Base-by-base conservation (phyloP, 2,797 vertebrate genomes). In the Craterocephalus amniculus region DNA sequence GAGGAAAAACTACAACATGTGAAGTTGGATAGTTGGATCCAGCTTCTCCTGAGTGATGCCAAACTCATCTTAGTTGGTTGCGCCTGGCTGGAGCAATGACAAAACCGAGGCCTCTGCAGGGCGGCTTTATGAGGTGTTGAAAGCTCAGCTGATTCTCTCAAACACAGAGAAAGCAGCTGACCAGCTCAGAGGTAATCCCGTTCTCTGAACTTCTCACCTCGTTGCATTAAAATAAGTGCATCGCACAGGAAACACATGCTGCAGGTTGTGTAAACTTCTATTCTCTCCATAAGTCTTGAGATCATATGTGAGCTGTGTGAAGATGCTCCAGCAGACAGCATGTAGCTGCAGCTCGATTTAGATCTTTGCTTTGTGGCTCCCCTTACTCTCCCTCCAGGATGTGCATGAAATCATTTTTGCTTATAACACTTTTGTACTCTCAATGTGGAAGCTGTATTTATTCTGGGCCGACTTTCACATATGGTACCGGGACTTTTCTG, bases 191-290 rank as follows among this genome's bases (percentile, higher is more conserved):
- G 51, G 29, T 91, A 89, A 89, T 88, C 85, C 79, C 63, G 38
- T 84, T 48, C n/a, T 67, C 74, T 84, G 79, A 88, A 78, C 76
- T 58, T 59, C 73, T 72, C 76, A 81, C 67, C 78, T 81, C 63
- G 71, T 72, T 79, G 74, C 80, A 75, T 78, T 79, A 62, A 79
- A 70, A 69, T 78, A 56, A 88, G 72, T 68, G 72, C 54, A 67
- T 43, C 59, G 78, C 78, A 78, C 38, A 40, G 58, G 54, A 73
- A 76, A 63, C 34, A 16, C 59, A 76, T 56, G 26, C 51, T 52
- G 51, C 11, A 56, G 56, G 62, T 77, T 75, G 76, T 79, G 63
- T 55, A 29, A 60, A 45, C 58, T 51, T 74, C 68, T 72, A 61
- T 60, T 73, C 77, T 32, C 65, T 60, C 59, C 40, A 49, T 75